Evolutionary conservation across 2,113 vertebrate species (phyloP), one percentile per base, ranked within the genome.

Genomic region (Stictonetta naevosa): DNA sequence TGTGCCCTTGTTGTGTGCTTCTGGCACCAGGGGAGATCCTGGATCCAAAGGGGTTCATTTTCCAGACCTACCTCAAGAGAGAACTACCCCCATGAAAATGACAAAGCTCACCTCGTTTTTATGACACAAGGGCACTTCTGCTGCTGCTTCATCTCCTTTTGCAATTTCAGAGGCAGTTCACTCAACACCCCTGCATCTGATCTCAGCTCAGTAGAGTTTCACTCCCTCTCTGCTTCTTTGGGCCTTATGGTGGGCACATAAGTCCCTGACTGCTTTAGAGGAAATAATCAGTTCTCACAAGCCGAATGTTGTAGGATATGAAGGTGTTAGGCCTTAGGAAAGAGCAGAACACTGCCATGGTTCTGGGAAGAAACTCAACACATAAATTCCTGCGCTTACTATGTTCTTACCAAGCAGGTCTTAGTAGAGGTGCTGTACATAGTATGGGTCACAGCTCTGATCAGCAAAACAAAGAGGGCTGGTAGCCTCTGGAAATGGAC

Each of bases 271-370:
- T 60, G 5, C 18, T 91, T 64, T 77, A 34, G 56, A 69, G 48
- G 59, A 86, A 53, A 58, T 13, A 48, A 56, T 38, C 67, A 5
- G 4, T 44, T 69, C 40, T 84, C 26, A 68, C 34, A 73, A 64
- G 38, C 13, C 7, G 33, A 0, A 4, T 4, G 0, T 52, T 76
- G 34, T 33, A 56, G 46, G 29, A 64, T 1, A 83, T 38, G 6
- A 67, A 75, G 34, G 9, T 31, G 16, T 48, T 53, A 20, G 44
- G 38, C 28, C 25, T 87, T 50, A 75, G 26, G 40, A 53, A 7
- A 73, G 17, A 82, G 36, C 5, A 40, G 44, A 78, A 72, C 52
- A 23, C 10, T n/a, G 0, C 14, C n/a, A 29, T 16, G 52, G 7
- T 79, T 79, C 34, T 63, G 58, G 16, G 1, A 18, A 73, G 29